A percentile compares a stretch with the other conserved stretches of the same genome.
These are phyloP conservation scores for Trinorchestia longiramus DNA, from an alignment of 1,140 invertebrate species.

Conservation along the genomic window DNA sequence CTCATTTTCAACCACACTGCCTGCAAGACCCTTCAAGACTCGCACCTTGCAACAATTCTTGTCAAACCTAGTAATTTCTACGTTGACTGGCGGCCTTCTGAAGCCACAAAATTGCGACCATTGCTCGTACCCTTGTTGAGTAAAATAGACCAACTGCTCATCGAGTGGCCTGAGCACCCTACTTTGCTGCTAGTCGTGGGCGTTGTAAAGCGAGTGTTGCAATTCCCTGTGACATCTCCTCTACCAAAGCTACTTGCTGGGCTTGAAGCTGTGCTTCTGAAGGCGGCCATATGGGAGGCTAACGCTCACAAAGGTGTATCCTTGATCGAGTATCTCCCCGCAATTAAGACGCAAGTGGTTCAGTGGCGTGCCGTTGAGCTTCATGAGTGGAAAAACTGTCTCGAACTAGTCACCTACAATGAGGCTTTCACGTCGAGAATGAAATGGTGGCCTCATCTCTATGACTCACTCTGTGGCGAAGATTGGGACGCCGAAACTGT, in stretches of 20 bases:
- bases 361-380: constrained; percentile 94
- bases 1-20: constrained; percentile 62
- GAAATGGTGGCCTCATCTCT: constrained; percentile 64
- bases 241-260: constrained; percentile 90
- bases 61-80: constrained; percentile 83
- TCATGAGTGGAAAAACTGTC: constrained; percentile 83
- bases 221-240: constrained; percentile 83
- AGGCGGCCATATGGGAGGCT: constrained; percentile 72
- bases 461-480: constrained; percentile 55
- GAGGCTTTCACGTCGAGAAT: constrained; percentile 51
- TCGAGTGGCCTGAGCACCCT: constrained; percentile 92
- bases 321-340: constrained; percentile 78
- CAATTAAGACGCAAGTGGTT: constrained; percentile 85
- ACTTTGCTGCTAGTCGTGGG: constrained; percentile 79
- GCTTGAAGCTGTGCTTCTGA: constrained; percentile 86
- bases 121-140: constrained; percentile 77
- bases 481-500: background rate
- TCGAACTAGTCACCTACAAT: constrained; percentile 73
- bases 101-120: constrained; percentile 80
- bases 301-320: constrained; percentile 78
- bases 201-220: constrained; percentile 82
- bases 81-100: constrained; percentile 82
- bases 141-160: constrained; percentile 78
- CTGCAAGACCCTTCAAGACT: constrained; percentile 56
- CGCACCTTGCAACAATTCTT: constrained; percentile 53